These are phyloP conservation scores for Pandemis heparana DNA, from an alignment of 2,888 invertebrate genomes.

Conservation along the genomic window DNA sequence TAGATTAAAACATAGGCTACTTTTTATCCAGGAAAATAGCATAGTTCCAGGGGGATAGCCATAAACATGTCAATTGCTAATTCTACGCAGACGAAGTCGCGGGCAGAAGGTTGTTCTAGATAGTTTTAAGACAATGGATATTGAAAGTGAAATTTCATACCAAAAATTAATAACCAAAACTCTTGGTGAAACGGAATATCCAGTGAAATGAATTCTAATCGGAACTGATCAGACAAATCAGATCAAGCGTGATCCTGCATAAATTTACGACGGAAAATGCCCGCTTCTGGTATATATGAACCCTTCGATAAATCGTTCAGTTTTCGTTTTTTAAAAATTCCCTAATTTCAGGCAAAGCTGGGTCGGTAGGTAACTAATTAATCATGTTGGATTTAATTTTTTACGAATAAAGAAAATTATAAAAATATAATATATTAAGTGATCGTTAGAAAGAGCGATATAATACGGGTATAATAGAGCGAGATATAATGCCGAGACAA, in stretches of 20 bases:
- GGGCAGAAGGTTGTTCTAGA: too few species aligned
- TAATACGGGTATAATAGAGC: too few species aligned
- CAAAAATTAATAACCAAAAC: neutral
- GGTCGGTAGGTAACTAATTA: neutral
- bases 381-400: neutral
- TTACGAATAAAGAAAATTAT: neutral
- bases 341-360: neutral
- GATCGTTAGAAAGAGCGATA: too few species aligned
- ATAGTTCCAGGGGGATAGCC: too few species aligned
- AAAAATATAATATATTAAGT: too few species aligned
- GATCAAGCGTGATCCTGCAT: constrained; percentile 1
- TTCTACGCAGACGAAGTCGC: too few species aligned
- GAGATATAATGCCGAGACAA: too few species aligned
- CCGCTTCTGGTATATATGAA: neutral
- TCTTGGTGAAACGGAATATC: too few species aligned
- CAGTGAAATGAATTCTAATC: neutral
- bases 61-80: too few species aligned
- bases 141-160: neutral
- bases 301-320: neutral
- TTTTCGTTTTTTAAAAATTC: neutral
- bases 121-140: too few species aligned
- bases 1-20: too few species aligned
- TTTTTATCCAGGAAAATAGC: too few species aligned
- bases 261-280: neutral
- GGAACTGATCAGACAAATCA: neutral